Conservation (phyloP, 2,113 vertebrate genomes). For the Brachyistius frenatus region DNA sequence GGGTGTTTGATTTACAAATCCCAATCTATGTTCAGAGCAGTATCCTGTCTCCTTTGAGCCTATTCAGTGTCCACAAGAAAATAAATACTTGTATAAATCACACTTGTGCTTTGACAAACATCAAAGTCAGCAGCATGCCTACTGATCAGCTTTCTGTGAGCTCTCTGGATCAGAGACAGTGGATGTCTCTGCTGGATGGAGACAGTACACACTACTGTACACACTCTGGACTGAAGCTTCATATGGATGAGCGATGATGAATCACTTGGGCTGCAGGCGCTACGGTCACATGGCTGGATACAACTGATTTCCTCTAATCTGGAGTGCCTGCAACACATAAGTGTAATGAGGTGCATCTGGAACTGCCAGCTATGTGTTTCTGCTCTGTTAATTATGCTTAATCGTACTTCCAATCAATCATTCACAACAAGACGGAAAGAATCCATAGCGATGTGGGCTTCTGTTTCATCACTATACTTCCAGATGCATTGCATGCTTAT, state of each 20-base stretch:
- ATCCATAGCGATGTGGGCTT: constrained; percentile 16
- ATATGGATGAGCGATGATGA: constrained; percentile 37
- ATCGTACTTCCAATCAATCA: constrained; percentile 68
- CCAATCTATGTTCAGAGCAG: too few relatives aligned
- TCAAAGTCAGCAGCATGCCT: too few relatives aligned
- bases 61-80: too few relatives aligned
- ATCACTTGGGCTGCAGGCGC: constrained; percentile 45
- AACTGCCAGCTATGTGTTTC: constrained; percentile 41
- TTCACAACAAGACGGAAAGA: constrained; percentile 27
- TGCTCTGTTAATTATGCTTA: constrained; percentile 54
- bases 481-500: background rate
- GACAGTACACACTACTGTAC: constrained; percentile 7
- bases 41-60: too few relatives aligned
- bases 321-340: constrained; percentile 27
- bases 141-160: too few relatives aligned
- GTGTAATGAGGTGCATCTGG: constrained; percentile 60
- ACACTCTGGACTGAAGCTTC: constrained; percentile 28
- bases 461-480: constrained; percentile 11
- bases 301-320: constrained; percentile 56
- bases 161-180: background rate
- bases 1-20: too few relatives aligned
- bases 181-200: background rate
- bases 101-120: too few relatives aligned
- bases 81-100: too few relatives aligned
- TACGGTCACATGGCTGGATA: constrained; percentile 44